A percentile compares a stretch with the other conserved stretches of the same genome.
Evolutionary conservation across 2,888 invertebrate genomes (phyloP).

Genomic region (Andrena flavipes): DNA sequence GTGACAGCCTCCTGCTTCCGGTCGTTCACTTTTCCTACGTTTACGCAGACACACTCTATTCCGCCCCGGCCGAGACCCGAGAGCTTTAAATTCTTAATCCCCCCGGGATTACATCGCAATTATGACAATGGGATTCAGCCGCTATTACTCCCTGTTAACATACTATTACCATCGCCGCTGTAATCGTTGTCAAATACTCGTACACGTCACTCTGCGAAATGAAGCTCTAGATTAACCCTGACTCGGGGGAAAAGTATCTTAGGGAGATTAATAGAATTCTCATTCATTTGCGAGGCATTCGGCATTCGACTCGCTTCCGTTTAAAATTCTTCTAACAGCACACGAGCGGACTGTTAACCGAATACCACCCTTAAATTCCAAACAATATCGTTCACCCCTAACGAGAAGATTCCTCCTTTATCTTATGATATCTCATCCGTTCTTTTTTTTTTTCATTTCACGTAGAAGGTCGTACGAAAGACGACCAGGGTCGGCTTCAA

Average conservation of each 20-base stretch:
- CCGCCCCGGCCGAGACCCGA: constrained; percentile 5
- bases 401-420: not conserved
- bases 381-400: not conserved
- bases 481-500: not conserved
- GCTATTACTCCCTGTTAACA: constrained; percentile 37
- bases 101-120: constrained; percentile 52
- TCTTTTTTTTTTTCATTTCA: not conserved
- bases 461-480: not conserved
- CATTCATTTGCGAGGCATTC: too few relatives aligned
- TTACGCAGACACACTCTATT: constrained; percentile 44
- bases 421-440: not conserved
- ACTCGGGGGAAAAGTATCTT: not conserved
- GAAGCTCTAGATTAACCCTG: not conserved
- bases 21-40: constrained; percentile 47
- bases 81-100: constrained; percentile 56
- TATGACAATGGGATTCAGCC: constrained; percentile 44
- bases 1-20: constrained; percentile 31
- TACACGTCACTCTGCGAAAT: not conserved
- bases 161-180: constrained; percentile 1
- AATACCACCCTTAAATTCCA: not conserved
- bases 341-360: too few relatives aligned
- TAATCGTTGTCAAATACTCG: constrained; percentile 18
- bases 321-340: too few relatives aligned
- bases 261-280: not conserved
- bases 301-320: too few relatives aligned